Percentiles rank a stretch among this genome's conserved stretches.
These are phyloP conservation scores for Parasteatoda tepidariorum DNA, from an alignment of 1,140 invertebrate species.

Conservation along the genomic window DNA sequence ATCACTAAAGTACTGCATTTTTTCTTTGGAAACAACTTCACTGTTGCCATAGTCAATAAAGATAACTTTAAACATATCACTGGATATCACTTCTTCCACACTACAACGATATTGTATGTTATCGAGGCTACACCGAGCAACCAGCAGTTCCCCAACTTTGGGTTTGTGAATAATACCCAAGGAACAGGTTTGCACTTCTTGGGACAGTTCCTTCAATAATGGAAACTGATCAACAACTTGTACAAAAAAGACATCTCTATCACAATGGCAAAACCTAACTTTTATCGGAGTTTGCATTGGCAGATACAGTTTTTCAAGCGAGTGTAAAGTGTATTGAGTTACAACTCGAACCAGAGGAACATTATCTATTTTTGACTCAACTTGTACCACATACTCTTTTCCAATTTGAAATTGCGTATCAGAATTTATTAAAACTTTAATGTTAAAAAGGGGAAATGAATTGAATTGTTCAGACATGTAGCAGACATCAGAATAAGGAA, in stretches of 20 bases:
- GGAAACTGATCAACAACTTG: no score
- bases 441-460: slow-evolving; percentile 1
- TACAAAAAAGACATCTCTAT: not conserved
- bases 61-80: slow-evolving; percentile 3
- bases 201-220: no score
- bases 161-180: slow-evolving; percentile 19
- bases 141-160: slow-evolving; percentile 12
- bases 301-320: not conserved
- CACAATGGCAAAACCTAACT: slow-evolving; percentile 17
- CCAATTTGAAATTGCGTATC: not conserved
- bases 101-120: slow-evolving; percentile 16
- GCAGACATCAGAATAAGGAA: not conserved
- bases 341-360: not conserved
- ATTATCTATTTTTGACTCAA: not conserved
- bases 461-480: not conserved
- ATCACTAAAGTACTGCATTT: not conserved
- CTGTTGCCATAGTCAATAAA: slow-evolving; percentile 39
- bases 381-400: not conserved
- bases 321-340: not conserved
- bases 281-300: not conserved
- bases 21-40: slow-evolving; percentile 11
- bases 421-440: slow-evolving; percentile 1
- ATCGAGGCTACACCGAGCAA: not conserved
- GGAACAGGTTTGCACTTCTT: no score
- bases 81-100: slow-evolving; percentile 6